phyloP scores from a whole-genome alignment of 2,797 vertebrate species.

The Novumbra hubbsi region DNA sequence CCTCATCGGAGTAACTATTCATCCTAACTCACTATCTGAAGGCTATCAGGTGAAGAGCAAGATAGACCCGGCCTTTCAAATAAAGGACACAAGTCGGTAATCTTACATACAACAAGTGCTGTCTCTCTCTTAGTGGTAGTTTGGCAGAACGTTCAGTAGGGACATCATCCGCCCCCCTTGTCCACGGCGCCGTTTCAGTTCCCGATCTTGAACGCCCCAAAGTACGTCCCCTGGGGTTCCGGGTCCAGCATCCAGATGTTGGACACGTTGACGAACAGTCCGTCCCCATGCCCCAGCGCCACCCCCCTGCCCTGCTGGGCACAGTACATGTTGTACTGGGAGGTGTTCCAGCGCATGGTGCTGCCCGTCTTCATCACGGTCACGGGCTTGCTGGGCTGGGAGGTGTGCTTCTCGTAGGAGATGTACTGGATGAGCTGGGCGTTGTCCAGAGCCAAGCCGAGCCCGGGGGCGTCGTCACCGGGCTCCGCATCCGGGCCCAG shows the following conservation, averaged over 20 bases:
- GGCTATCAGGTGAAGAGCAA: slow-evolving; percentile 42
- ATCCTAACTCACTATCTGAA: slow-evolving; percentile 20
- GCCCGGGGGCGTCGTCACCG: background rate
- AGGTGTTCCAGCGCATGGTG: slow-evolving; percentile 85
- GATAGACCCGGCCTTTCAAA: slow-evolving; percentile 18
- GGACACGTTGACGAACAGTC: slow-evolving; percentile 87
- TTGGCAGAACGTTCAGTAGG: slow-evolving; percentile 77
- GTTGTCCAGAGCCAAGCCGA: slow-evolving; percentile 54
- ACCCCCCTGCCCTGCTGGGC: slow-evolving; percentile 89
- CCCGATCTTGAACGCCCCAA: slow-evolving; percentile 90
- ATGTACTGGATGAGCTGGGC: slow-evolving; percentile 91
- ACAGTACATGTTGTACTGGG: slow-evolving; percentile 92
- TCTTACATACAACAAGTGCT: slow-evolving; percentile 54
- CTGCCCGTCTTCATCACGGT: slow-evolving; percentile 91
- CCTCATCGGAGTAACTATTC: slow-evolving; percentile 6
- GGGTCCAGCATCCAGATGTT: slow-evolving; percentile 87
- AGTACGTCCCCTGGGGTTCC: slow-evolving; percentile 87
- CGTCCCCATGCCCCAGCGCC: slow-evolving; percentile 80
- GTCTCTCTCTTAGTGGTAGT: slow-evolving; percentile 74
- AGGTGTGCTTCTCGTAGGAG: slow-evolving; percentile 81
- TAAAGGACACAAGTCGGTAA: slow-evolving; percentile 46
- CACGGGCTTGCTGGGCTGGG: slow-evolving; percentile 74
- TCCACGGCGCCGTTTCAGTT: slow-evolving; percentile 70
- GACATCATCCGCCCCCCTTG: slow-evolving; percentile 41
- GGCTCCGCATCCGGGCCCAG: slow-evolving; percentile 30